Conservation (phyloP, 2,797 vertebrate species). For the Bufotes viridis region DNA sequence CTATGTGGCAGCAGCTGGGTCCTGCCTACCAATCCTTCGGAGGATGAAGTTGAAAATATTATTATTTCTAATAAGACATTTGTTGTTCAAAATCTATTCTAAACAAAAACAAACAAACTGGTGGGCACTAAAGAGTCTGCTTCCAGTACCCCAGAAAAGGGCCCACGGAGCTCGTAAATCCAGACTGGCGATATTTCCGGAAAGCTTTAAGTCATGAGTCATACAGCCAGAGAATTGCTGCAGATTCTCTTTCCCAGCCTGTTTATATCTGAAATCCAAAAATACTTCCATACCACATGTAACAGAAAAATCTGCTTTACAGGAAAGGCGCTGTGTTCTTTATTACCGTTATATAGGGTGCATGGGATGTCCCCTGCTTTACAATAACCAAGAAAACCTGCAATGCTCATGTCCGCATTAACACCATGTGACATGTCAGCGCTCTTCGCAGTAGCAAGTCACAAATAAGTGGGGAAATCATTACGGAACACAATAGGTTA, state of each 20-base stretch:
- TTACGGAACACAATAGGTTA: too few species aligned
- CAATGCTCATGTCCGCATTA: not conserved
- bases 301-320: not conserved
- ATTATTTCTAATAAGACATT: not conserved
- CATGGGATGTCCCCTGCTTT: not conserved
- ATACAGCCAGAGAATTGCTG: conserved; percentile 16
- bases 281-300: conserved; percentile 35
- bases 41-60: too few species aligned
- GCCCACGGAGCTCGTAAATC: conserved; percentile 6
- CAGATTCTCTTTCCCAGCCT: conserved; percentile 33
- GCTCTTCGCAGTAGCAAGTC: too few species aligned
- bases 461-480: too few species aligned
- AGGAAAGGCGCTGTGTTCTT: not conserved
- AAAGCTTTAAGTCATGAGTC: conserved; percentile 54
- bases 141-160: not conserved
- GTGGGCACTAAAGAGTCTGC: not conserved
- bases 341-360: not conserved
- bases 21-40: too few species aligned
- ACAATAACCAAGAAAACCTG: not conserved
- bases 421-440: not conserved
- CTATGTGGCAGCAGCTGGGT: not conserved
- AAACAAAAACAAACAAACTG: not conserved
- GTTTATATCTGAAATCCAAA: conserved; percentile 55
- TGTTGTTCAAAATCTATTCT: not conserved
- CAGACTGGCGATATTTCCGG: conserved; percentile 40